Base-by-base conservation (phyloP, 37 sponge, comb jelly and placozoan species). In the Lycopodina hypogea region DNA sequence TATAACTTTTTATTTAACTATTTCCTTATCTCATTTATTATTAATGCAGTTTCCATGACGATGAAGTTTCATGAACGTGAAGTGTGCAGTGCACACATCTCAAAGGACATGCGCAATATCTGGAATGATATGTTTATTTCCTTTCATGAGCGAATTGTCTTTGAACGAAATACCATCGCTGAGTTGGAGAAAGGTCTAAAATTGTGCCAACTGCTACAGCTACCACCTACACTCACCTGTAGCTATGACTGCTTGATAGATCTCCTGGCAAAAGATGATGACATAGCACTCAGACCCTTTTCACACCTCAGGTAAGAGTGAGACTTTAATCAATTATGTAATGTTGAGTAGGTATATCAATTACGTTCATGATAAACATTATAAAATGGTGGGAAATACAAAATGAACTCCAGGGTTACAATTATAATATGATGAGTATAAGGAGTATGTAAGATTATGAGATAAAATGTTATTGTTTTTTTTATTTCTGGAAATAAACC, bases 161-260 rank as follows among this genome's bases (percentile, higher is more conserved):
- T 72, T 30, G 11, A 7, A 26, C 6, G 3, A 14, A 42, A 35
- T 12, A 15, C 22, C 28, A 80, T 80, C 29, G 24, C 2, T 2
- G 70, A 50, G n/a, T 3, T 81, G 32, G 42, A 72, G 72, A n/a
- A 42, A 15, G 81, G 81, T 17, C 48, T 81, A 18, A 41, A 81
- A 32, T 70, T 71, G 38, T 60, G 72, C 1, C 23, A 58, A 40
- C 50, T 24, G 19, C 39, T 81, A 2, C 18, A 71, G 33, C 72
- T 81, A 18, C 81, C 81, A 14, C 19, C 15, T 1, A 62, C 68
- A 22, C 48, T 74, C 22, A 56, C 58, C n/a, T 76, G 67, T 26
- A 55, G n/a, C 24, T 26, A n/a, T 19, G 21, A 22, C 0, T 48
- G 28, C 40, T 39, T 83, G 69, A 53, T 53, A 18, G 77, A 83